Base-by-base conservation (phyloP, 2,888 invertebrate species). In the Osmoderma eremita region DNA sequence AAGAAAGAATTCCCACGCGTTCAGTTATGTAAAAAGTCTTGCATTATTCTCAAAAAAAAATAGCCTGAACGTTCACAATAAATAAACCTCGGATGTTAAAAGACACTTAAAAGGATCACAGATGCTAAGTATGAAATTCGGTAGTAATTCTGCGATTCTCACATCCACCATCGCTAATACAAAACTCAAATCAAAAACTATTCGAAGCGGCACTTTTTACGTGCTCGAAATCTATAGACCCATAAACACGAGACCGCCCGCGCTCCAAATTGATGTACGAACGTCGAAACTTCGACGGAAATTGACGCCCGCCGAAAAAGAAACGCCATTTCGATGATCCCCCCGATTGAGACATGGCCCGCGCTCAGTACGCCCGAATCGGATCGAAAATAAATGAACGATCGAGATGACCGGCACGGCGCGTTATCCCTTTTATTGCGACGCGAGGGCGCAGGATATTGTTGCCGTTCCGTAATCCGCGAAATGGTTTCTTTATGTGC, bases 361-460 rank as follows among this genome's bases (percentile, higher is more conserved):
- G 58, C 58, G 20, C 15, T 45, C 17, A n/a, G 42, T 30, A 30
- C 45, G 42, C 24, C 17, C 58, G 58, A n/a, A 38, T 53, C 68
- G 58, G 13, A 38, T 53, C 68, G 53, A 70, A 75, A 73, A 78
- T 78, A 78, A 78, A 78, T 75, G 76, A 74, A 69, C 77, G 71
- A 76, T 78, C 76, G 74, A 73, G 70, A 73, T 77, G 76, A 76
- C 75, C 76, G 71, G 74, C 75, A 74, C 77, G 76, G 74, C 75
- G 74, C 77, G 76, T 75, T 73, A 70, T 64, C 51, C 64, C 70
- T 75, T 74, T 67, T 54, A 65, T 54, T 65, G 38, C 45, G 15
- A 20, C 2, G 45, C 65, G 42, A 65, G 45, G 41, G 53, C 53
- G 30, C 54, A 65, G 54, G 65, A 65, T 65, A 65, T 65, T 54